phyloP scores from a whole-genome alignment of 2,797 vertebrate genomes.

The Echeneis naucrates region DNA sequence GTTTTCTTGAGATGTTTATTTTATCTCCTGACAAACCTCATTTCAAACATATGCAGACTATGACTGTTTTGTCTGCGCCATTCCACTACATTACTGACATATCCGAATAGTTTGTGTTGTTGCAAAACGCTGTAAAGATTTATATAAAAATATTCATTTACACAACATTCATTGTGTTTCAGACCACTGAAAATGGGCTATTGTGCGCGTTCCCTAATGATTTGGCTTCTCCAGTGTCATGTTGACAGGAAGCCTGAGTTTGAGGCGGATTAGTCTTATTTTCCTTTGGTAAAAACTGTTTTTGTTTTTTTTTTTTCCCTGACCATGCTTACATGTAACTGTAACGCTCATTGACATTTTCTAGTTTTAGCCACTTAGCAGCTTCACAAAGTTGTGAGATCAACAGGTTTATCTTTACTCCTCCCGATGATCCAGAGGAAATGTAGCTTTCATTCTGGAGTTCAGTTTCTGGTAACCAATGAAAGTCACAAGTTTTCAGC shows the following conservation, averaged over 20 bases:
- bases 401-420: not conserved
- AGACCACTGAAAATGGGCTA: not conserved
- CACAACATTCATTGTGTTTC: not conserved
- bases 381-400: not conserved
- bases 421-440: not conserved
- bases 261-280: not conserved
- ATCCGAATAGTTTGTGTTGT: not conserved
- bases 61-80: not conserved
- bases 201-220: not conserved
- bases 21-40: slow-evolving; percentile 11
- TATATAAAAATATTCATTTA: not conserved
- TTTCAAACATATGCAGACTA: slow-evolving; percentile 36
- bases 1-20: slow-evolving; percentile 16
- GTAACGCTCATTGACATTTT: not conserved
- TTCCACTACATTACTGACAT: not conserved
- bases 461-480: too few relatives aligned
- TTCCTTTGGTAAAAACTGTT: not conserved
- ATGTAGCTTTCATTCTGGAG: not conserved
- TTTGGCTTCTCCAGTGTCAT: not conserved
- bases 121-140: not conserved
- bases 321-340: too few relatives aligned
- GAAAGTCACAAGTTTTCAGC: not conserved
- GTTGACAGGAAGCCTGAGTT: not conserved
- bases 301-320: too few relatives aligned
- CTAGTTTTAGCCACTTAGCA: not conserved